Evolutionary conservation across 37 sponge, comb jelly and placozoan species (phyloP), one percentile per base, ranked within the genome.

Genomic region (Chondrosia reniformis): DNA sequence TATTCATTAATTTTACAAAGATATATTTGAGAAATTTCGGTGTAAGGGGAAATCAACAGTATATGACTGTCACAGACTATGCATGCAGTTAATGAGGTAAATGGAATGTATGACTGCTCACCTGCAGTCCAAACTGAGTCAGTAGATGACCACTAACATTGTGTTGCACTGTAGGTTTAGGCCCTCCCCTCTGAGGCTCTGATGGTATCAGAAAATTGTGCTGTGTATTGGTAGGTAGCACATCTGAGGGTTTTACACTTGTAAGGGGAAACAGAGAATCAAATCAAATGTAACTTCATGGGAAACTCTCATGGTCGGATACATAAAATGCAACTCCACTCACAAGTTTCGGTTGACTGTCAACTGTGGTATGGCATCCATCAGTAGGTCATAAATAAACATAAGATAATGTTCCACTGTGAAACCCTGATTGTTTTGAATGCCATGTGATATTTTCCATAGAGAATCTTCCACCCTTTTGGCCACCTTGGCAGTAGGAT

Each of bases 91-190:
- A n/a, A n/a, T n/a, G n/a, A n/a, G n/a, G n/a, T n/a, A n/a, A n/a
- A n/a, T n/a, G n/a, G n/a, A n/a, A n/a, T n/a, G n/a, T n/a, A n/a
- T n/a, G n/a, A n/a, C n/a, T n/a, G 59, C 85, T 59, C 32, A 62
- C 88, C 63, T 94, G 91, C 0, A 94, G 78, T 15, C 85, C 95
- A 84, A 94, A 94, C 46, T 87, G 81, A 21, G 91, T 80, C 74
- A 87, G 69, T 33, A 94, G 45, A 62, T 81, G 81, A 15, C 79
- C 76, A 45, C 52, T 71, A 8, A 80, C 28, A 45, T 74, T 81
- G 0, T 81, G 42, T 33, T 52, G 55, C 27, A 41, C 40, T 28
- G 46, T 72, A 28, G 93, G 86, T 31, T 78, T 78, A 32, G 79
- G 79, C 0, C 92, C 85, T 36, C 79, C 55, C 38, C 82, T 33